These are phyloP conservation scores for Pycnomerus fuliginosus DNA, from an alignment of 2,888 invertebrate genomes.

Conservation along the genomic window DNA sequence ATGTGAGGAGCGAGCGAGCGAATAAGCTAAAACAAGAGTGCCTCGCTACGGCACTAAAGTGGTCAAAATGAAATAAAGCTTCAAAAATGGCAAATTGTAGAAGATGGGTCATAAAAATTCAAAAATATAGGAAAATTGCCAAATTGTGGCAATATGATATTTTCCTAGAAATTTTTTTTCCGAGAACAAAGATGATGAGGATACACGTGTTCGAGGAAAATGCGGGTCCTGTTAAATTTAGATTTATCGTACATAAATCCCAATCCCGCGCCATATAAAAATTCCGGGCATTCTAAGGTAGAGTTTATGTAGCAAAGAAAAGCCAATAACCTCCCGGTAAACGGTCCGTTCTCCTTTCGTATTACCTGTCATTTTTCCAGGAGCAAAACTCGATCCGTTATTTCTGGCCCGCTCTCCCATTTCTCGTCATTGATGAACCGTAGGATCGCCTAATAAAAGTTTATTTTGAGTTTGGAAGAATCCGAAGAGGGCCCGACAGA, in stretches of 20 bases:
- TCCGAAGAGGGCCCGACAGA: not conserved
- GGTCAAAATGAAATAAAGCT: no score
- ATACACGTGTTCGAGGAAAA: no score
- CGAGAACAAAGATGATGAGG: no score
- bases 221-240: conserved; percentile 17
- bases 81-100: no score
- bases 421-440: conserved; percentile 16
- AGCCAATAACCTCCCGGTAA: conserved; percentile 18
- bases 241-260: conserved; percentile 16
- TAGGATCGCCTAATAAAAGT: conserved; percentile 18
- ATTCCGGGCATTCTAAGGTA: conserved; percentile 10
- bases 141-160: no score
- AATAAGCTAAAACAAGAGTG: no score
- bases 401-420: conserved; percentile 1
- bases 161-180: no score
- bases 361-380: conserved; percentile 6
- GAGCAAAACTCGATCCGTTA: conserved; percentile 2
- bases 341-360: conserved; percentile 16
- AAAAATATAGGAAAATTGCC: no score
- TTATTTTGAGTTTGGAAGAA: conserved; percentile 17
- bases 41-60: no score
- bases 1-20: no score
- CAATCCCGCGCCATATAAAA: conserved; percentile 11
- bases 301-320: conserved; percentile 7
- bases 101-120: no score